Base-by-base conservation (phyloP, 2,113 vertebrate species). In the Erpornis zantholeuca region DNA sequence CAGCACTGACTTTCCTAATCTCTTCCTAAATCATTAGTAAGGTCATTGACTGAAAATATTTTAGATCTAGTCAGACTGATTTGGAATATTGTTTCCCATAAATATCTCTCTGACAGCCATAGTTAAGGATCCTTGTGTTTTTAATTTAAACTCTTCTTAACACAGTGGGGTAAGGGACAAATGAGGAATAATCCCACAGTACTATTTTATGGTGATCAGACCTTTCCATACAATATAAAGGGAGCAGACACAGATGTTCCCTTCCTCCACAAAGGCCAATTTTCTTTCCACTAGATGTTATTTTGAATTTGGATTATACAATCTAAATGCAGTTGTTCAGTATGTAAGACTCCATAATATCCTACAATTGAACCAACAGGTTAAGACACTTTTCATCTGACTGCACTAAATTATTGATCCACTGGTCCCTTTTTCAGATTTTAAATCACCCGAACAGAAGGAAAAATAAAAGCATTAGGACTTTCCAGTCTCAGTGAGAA, bases 331-430 rank as follows among this genome's bases (percentile, higher is more conserved):
- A 77, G 59, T 54, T 85, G n/a, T 86, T 85, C 91, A 76, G 50
- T 69, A 36, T 29, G 56, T 63, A 80, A 90, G 79, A 70, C 71
- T 87, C 47, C 47, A 31, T 65, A 90, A 71, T 59, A 90, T 40
- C 75, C 59, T 65, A 89, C 33, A 80, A 54, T 40, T 8, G 4
- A 95, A 73, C 85, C 47, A 80, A 80, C 33, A 65, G 53, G 75
- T 92, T 95, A 93, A 90, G 66, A 70, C 66, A 66, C 54, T 95
- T 95, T 61, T 88, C 79, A 95, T 83, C 79, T 52, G 27, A 77
- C 60, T 87, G 68, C 71, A 94, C 75, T 96, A 90, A 95, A 95
- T 96, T 95, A 96, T 94, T 96, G 93, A 96, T 90, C 70, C 70
- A 50, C 66, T 42, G 45, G 77, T 82, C 24, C 60, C 27, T 82